These are phyloP conservation scores for Mimachlamys varia DNA, from an alignment of 2,888 invertebrate genomes.

Conservation along the genomic window DNA sequence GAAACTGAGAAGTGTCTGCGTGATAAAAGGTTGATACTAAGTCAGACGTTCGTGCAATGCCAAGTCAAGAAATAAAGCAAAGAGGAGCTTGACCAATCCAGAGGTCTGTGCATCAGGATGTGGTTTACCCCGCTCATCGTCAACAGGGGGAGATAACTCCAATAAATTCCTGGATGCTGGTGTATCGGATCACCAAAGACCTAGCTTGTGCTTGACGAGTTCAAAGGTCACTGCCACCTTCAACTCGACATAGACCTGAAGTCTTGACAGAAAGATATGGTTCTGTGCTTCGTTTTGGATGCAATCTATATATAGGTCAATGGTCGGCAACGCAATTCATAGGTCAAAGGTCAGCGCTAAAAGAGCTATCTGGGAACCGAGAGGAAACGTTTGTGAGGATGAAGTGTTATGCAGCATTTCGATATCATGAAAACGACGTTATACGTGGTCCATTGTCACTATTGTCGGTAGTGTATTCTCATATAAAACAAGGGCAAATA, in stretches of 20 bases:
- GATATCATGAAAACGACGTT: neutral
- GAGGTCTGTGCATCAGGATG: neutral
- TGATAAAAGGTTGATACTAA: neutral
- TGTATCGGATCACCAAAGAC: neutral
- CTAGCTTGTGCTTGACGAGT: neutral
- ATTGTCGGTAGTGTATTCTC: slow-evolving; percentile 14
- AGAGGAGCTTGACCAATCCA: neutral
- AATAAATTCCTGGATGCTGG: neutral
- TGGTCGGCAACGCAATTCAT: neutral
- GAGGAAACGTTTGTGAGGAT: neutral
- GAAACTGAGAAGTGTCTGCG: neutral
- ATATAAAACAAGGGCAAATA: slow-evolving; percentile 16
- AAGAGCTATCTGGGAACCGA: neutral
- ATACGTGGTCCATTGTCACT: neutral
- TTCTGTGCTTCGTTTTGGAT: slow-evolving; percentile 4
- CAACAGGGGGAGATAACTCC: neutral
- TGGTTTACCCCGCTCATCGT: neutral
- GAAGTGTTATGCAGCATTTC: slow-evolving; percentile 9
- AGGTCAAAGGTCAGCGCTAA: neutral
- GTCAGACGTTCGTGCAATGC: neutral
- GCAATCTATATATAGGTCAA: slow-evolving; percentile 9
- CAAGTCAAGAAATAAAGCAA: neutral
- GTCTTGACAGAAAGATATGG: neutral
- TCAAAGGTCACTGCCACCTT: neutral
- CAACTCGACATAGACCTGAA: neutral